These are phyloP conservation scores for Corythornis madagascariensis DNA, from an alignment of 2,113 vertebrate genomes.

Conservation along the genomic window DNA sequence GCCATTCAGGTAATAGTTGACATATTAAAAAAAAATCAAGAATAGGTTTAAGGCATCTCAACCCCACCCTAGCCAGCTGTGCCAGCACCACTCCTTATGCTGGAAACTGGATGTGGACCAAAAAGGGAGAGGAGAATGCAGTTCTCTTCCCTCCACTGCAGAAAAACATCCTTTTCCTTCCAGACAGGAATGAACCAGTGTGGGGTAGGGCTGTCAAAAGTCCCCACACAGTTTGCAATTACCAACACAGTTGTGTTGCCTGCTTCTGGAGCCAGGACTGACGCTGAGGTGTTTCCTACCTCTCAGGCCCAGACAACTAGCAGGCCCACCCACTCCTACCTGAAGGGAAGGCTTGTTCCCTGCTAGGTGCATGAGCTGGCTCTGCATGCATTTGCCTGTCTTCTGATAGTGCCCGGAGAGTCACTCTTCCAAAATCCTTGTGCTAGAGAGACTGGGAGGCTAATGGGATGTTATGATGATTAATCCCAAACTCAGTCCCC, in stretches of 20 bases:
- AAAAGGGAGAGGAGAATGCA: background rate
- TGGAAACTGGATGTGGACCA: background rate
- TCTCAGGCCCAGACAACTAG: constrained; percentile 46
- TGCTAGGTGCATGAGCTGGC: constrained; percentile 46
- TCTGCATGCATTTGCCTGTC: constrained; percentile 53
- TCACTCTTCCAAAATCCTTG: background rate
- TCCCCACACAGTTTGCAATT: background rate
- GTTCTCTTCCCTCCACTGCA: background rate
- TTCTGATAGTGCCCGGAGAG: background rate
- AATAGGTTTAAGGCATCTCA: background rate
- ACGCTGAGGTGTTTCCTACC: background rate
- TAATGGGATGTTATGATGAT: background rate
- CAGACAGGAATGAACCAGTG: background rate
- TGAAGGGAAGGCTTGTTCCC: constrained; percentile 45
- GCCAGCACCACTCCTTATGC: background rate
- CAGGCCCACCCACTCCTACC: constrained; percentile 41
- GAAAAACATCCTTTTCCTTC: background rate
- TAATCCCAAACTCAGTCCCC: background rate
- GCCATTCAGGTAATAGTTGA: background rate
- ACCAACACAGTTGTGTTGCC: background rate
- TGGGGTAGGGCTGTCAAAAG: background rate
- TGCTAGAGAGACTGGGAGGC: background rate
- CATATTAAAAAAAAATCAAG: background rate
- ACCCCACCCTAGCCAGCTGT: background rate
- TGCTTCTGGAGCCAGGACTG: background rate